Conservation (phyloP, 2,888 invertebrate genomes). For the Lasioglossum vierecki region DNA sequence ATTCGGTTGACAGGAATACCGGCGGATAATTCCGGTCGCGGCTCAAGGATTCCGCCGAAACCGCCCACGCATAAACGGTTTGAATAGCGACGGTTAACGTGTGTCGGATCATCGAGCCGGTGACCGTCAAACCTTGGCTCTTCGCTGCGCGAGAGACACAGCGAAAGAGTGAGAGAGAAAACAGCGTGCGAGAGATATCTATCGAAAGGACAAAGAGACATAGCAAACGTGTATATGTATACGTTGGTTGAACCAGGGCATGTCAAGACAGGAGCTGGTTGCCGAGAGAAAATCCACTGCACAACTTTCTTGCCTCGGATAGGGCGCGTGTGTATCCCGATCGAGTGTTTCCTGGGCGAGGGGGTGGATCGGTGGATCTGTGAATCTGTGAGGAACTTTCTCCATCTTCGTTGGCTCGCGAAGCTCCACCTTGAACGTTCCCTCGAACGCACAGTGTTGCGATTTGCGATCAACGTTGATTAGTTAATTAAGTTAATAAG, state of each 20-base stretch:
- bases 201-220: neutral
- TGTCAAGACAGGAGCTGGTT: slow-evolving; percentile 46
- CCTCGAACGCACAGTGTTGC: neutral
- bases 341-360: slow-evolving; percentile 50
- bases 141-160: neutral
- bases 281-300: slow-evolving; percentile 58
- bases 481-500: too few relatives aligned
- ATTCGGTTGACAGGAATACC: neutral
- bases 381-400: slow-evolving; percentile 69
- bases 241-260: slow-evolving; percentile 58
- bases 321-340: slow-evolving; percentile 31
- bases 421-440: slow-evolving; percentile 58
- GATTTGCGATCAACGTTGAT: too few relatives aligned
- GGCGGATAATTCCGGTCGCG: neutral
- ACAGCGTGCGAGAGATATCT: slow-evolving; percentile 1
- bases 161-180: neutral
- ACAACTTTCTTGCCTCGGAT: slow-evolving; percentile 69
- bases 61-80: neutral
- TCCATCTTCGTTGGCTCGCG: slow-evolving; percentile 66
- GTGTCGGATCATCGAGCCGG: neutral
- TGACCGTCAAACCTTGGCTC: slow-evolving; percentile 22
- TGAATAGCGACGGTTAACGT: neutral
- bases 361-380: neutral
- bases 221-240: neutral
- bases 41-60: slow-evolving; percentile 13